Base-by-base conservation (phyloP, 2,888 invertebrate species). In the Cantharis nigra region DNA sequence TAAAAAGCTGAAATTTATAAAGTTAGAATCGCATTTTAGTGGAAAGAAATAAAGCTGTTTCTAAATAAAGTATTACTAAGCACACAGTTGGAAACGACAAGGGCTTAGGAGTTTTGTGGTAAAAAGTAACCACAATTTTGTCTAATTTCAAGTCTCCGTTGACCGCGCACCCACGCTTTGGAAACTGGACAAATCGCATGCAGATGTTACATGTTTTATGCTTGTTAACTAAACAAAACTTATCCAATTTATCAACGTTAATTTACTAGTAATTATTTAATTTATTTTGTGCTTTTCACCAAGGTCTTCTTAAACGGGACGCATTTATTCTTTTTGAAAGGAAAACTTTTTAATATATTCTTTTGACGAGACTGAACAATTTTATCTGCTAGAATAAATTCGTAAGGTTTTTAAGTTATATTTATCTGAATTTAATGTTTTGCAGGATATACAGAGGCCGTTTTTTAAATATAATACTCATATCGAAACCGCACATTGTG, bases 131-230 rank as follows among this genome's bases (percentile, higher is more conserved):
- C 82, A 77, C 81, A 82, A 79, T 74, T 77, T 80, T 79, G 76
- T 74, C 69, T 76, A 72, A 70, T 74, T 76, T 78, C 74, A 76
- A 79, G 79, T 80, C 80, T 79, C 75, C 76, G 74, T 75, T 72
- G 79, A 79, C 78, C 79, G 78, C 78, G 76, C 80, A 80, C 82
- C 77, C 80, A 75, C 79, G 78, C 78, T 77, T 80, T 67, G 70
- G 69, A 72, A 78, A 80, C 82, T 80, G 82, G 82, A 82, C 83
- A 83, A 83, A 83, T 83, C 82, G 81, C 74, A 75, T 79, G 74
- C 83, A 83, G 83, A 82, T 83, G 83, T 80, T 81, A 77, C 81
- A 81, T 82, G 82, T 83, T 83, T 83, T 83, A 82, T 82, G 81
- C 81, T 81, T 81, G 82, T 83, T 83, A 75, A 26, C 77, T 74